Evolutionary conservation across 2,888 invertebrate species (phyloP), one percentile per base, ranked within the genome.

Genomic region (Drosophila differens): DNA sequence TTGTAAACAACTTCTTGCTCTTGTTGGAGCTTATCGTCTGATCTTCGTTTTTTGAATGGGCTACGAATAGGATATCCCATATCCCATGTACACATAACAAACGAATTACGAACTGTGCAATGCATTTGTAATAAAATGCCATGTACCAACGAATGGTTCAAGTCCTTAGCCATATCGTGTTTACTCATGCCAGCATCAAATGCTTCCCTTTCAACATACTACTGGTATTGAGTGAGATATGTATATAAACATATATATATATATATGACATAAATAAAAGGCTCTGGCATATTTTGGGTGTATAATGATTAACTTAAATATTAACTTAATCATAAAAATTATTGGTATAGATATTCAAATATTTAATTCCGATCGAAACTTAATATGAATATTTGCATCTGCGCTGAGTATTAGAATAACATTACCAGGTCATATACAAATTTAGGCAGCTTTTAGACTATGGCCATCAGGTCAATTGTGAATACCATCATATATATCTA

Each of bases 1-100:
- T 52, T 72, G 68, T 66, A 71, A 81, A 65, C 71, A 69, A 81
- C 54, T 60, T 62, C 22, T 49, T 58, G 33, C 16, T 61, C 28
- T 61, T 32, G 28, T 65, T 52, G 33, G 33, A 16, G 52, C 2
- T 54, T 22, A 10, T 14, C 7, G 22, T 33, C 52, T 51, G 28
- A 44, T 30, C 44, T 9, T 35, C 28, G 25, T 39, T 14, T 41
- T 12, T 10, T 39, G 25, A 22, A 22, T 37, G 25, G 70, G 44
- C 22, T 47, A 25, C 32, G 22, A 47, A 39, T 58, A 32, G 12
- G 10, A 39, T n/a, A 35, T 25, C 12, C 37, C n/a, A 14, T 22
- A 7, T 44, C 44, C 44, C 7, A 14, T n/a, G n/a, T 7, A 6
- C 44, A 10, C 35, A 39, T n/a, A n/a, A 49, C 33, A 30, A 44